Conservation (phyloP, 2,113 vertebrate genomes). For the Polypterus senegalus region DNA sequence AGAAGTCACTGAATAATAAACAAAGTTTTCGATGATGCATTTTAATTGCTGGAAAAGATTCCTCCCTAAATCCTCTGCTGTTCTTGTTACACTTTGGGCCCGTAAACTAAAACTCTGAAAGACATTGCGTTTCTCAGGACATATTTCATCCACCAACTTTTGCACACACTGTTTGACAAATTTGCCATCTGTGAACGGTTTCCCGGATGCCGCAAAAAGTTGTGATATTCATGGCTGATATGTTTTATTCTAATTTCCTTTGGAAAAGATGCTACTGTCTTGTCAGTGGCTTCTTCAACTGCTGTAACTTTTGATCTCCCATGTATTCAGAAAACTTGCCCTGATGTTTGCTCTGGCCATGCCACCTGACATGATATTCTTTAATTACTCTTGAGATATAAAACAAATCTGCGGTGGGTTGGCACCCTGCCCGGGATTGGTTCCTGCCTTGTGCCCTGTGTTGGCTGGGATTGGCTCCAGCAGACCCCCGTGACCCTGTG, state of each 20-base stretch:
- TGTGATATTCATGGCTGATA: slow-evolving; percentile 12
- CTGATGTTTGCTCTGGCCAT: slow-evolving; percentile 5
- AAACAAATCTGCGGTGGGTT: too few relatives aligned
- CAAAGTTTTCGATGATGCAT: slow-evolving; percentile 25
- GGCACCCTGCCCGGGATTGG: too few relatives aligned
- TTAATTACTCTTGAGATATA: slow-evolving; percentile 12
- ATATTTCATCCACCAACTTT: slow-evolving; percentile 19
- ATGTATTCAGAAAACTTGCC: slow-evolving; percentile 6
- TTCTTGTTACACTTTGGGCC: slow-evolving; percentile 24
- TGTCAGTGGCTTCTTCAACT: slow-evolving; percentile 15
- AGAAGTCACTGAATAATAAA: slow-evolving; percentile 28
- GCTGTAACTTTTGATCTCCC: slow-evolving; percentile 7
- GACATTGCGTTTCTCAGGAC: slow-evolving; percentile 29
- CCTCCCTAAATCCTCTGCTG: slow-evolving; percentile 17
- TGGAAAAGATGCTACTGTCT: slow-evolving; percentile 21
- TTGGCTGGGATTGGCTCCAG: too few relatives aligned
- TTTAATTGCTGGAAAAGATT: slow-evolving; percentile 26
- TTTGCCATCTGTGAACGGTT: slow-evolving; percentile 23
- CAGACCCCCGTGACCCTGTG: too few relatives aligned
- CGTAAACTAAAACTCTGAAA: slow-evolving; percentile 25
- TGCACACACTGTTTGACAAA: slow-evolving; percentile 28
- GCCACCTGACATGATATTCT: slow-evolving; percentile 5
- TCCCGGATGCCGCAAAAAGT: slow-evolving; percentile 25
- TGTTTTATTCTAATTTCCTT: slow-evolving; percentile 22
- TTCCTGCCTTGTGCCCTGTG: too few relatives aligned